phyloP scores from a whole-genome alignment of 2,888 invertebrate genomes.

The Aspidiotus rigidus region DNA sequence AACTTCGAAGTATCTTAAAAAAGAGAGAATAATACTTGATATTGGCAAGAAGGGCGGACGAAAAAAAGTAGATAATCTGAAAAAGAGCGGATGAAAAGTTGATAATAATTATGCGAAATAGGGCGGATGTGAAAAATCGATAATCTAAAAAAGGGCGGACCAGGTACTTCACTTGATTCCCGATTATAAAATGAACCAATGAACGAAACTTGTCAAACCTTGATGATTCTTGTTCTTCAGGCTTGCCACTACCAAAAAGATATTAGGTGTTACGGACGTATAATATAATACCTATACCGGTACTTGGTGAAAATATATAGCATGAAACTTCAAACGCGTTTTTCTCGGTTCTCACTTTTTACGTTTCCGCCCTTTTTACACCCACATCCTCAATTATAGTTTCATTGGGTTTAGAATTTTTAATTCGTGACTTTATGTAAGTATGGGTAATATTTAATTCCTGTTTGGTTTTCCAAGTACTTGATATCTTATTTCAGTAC shows the following conservation, averaged over 20 bases:
- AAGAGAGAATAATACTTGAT: no score
- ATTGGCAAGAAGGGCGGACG: no score
- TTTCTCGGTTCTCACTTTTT: not conserved
- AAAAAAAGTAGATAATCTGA: not conserved
- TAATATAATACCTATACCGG: not conserved
- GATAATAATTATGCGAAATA: no score
- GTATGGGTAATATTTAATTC: no score
- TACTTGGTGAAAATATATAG: not conserved
- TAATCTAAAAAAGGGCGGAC: not conserved
- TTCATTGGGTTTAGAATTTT: no score
- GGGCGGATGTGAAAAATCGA: constrained; percentile 1
- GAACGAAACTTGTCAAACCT: not conserved
- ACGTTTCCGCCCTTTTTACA: constrained; percentile 1
- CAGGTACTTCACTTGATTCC: not conserved
- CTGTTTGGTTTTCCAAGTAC: no score
- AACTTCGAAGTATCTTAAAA: no score
- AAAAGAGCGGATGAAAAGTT: not conserved
- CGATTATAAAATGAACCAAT: not conserved
- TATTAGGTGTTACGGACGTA: not conserved
- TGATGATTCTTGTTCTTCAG: not conserved
- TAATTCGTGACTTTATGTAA: no score
- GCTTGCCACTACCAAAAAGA: not conserved
- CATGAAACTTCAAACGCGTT: not conserved
- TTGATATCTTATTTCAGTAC: no score
- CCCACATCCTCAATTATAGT: constrained; percentile 2